Base-by-base conservation (phyloP, 2,113 vertebrate genomes). In the Emydura subglobosa region DNA sequence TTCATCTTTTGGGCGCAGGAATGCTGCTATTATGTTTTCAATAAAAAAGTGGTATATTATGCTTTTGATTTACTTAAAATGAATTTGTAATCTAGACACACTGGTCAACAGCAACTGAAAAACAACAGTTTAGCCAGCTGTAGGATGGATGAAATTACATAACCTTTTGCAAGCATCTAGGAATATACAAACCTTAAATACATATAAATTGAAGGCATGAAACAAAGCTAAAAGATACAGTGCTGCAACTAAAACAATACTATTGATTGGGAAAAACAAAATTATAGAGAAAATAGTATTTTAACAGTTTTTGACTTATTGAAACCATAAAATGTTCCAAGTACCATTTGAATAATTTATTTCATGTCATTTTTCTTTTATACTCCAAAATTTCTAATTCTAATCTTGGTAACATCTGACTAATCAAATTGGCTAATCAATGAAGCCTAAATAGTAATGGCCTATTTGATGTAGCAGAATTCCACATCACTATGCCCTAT, bases 1-100 rank as follows among this genome's bases (percentile, higher is more conserved):
- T 96, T 96, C 87, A 95, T 55, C 93, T 92, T 97, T 95, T 94
- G 91, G 54, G 76, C 95, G 89, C 95, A 89, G 88, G 92, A 96
- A 95, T 83, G 53, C 19, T 94, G 87, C 81, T 93, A 49, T 44
- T 93, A 91, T 94, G 27, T n/a, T 88, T 97, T 95, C 94, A 51
- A 50, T 29, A 85, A 84, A 72, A 55, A 89, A 95, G 95, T 92
- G 57, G 44, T 85, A 92, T 76, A 83, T 86, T 65, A 92, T 54
- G 68, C 81, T 91, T 95, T 89, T 95, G 88, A 91, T 10, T 86
- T 93, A 91, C 29, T 94, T 54, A 91, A 57, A 94, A 16, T 86
- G 92, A 93, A 54, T 86, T 97, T 31, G 50, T 34, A 21, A 84
- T 84, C 17, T 49, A 59, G 7, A 84, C 34, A 59, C 42, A n/a